Percentiles rank a stretch among this genome's conserved stretches.
phyloP scores from a whole-genome alignment of 2,113 vertebrate genomes.

The Ifrita kowaldi region DNA sequence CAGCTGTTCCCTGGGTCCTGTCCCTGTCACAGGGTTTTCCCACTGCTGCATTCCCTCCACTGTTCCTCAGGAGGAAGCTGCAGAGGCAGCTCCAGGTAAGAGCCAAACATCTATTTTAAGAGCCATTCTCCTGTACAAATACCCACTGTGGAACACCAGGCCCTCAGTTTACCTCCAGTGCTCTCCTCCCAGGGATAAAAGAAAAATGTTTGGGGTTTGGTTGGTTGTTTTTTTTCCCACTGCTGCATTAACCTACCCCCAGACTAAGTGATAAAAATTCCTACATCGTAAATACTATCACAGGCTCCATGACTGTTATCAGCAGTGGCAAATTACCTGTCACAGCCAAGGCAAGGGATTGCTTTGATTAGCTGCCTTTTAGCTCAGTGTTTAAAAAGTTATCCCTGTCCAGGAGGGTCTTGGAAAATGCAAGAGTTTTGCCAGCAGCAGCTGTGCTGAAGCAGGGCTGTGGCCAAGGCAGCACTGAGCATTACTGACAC shows the following conservation, averaged over 20 bases:
- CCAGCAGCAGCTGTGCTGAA: neutral
- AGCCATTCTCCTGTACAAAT: neutral
- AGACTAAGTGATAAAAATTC: neutral
- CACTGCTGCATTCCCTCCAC: no score
- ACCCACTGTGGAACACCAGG: neutral
- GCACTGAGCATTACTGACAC: fast-evolving
- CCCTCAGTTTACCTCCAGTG: neutral
- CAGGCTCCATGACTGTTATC: neutral
- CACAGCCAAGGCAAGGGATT: neutral
- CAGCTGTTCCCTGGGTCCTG: fast-evolving
- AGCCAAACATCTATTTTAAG: neutral
- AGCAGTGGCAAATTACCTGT: conserved; percentile 31
- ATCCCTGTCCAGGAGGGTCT: neutral
- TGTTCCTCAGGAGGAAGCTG: neutral
- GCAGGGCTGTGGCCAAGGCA: neutral
- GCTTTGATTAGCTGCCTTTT: conserved; percentile 6
- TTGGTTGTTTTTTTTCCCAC: neutral
- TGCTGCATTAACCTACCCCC: neutral
- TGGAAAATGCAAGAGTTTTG: neutral
- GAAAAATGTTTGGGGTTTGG: neutral
- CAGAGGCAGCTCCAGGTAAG: neutral
- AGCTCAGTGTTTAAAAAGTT: conserved; percentile 13
- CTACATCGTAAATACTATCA: neutral
- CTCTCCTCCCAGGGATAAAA: neutral
- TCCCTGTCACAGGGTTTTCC: neutral